A percentile compares a stretch with the other conserved stretches of the same genome.
phyloP scores from a whole-genome alignment of 23 tunicate species.

The Botrylloides violaceus region DNA sequence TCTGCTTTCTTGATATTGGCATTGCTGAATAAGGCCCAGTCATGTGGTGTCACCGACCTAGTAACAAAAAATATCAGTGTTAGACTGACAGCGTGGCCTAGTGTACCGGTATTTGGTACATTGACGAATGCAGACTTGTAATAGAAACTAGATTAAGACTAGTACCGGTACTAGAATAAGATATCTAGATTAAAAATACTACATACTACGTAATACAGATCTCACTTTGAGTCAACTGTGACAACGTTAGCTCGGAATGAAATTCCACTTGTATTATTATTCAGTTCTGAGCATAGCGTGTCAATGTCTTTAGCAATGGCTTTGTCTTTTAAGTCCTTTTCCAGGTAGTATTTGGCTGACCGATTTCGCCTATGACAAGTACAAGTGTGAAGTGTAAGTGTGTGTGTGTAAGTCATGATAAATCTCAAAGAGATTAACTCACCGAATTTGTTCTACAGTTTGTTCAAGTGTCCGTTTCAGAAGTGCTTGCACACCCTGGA shows the following conservation, averaged over 20 bases:
- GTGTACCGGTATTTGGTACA: no score
- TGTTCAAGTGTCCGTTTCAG: conserved; percentile 74
- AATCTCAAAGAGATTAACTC: not conserved
- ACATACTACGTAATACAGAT: no score
- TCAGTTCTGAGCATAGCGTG: conserved; percentile 56
- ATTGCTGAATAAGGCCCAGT: conserved; percentile 80
- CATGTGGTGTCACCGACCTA: conserved; percentile 80
- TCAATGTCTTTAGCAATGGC: conserved; percentile 75
- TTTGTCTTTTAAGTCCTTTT: conserved; percentile 88
- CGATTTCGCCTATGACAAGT: conserved; percentile 48
- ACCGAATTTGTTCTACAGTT: conserved; percentile 79
- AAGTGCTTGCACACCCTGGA: conserved; percentile 61
- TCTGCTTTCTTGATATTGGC: conserved; percentile 82
- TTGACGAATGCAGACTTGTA: no score
- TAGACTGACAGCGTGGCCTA: no score
- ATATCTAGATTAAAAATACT: no score
- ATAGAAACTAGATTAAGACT: no score
- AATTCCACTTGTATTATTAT: conserved; percentile 74
- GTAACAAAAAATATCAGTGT: no score
- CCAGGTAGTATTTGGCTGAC: conserved; percentile 76
- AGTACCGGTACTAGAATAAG: no score
- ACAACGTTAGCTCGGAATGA: conserved; percentile 59
- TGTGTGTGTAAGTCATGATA: not conserved
- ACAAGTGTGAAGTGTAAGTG: not conserved
- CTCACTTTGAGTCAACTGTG: conserved; percentile 65